Conservation (phyloP, 2,797 vertebrate genomes). For the Paramormyrops hopkinsi region DNA sequence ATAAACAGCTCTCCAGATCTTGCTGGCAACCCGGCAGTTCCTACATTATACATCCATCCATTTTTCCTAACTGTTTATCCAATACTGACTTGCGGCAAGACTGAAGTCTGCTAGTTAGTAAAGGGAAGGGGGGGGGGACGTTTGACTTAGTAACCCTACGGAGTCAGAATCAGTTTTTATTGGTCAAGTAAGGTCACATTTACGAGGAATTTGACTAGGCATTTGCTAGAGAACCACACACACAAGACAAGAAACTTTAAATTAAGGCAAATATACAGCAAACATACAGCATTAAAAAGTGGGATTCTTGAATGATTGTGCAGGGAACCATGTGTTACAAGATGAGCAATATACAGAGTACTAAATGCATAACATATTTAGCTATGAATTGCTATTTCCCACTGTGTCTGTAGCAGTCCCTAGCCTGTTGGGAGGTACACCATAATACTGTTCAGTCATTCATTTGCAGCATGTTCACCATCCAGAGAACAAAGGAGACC, state of each 20-base stretch:
- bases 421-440: constrained; percentile 25
- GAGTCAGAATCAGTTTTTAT: background rate
- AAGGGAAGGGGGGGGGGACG: background rate
- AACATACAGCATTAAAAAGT: background rate
- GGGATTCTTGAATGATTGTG: background rate
- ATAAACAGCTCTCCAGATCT: background rate
- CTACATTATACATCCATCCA: background rate
- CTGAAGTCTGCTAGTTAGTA: background rate
- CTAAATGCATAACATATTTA: background rate
- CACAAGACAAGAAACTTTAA: background rate
- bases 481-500: constrained; percentile 71
- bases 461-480: constrained; percentile 62
- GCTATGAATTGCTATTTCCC: background rate
- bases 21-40: background rate
- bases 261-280: background rate
- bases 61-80: background rate
- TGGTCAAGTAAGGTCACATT: background rate
- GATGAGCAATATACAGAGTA: background rate
- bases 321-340: background rate
- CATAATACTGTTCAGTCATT: background rate
- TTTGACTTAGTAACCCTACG: background rate
- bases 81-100: background rate
- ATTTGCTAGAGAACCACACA: background rate
- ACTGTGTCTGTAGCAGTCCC: constrained; percentile 51
- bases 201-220: background rate